Percentiles rank a stretch among this genome's conserved stretches.
These are phyloP conservation scores for Carettochelys insculpta DNA, from an alignment of 2,113 vertebrate species.

Conservation along the genomic window DNA sequence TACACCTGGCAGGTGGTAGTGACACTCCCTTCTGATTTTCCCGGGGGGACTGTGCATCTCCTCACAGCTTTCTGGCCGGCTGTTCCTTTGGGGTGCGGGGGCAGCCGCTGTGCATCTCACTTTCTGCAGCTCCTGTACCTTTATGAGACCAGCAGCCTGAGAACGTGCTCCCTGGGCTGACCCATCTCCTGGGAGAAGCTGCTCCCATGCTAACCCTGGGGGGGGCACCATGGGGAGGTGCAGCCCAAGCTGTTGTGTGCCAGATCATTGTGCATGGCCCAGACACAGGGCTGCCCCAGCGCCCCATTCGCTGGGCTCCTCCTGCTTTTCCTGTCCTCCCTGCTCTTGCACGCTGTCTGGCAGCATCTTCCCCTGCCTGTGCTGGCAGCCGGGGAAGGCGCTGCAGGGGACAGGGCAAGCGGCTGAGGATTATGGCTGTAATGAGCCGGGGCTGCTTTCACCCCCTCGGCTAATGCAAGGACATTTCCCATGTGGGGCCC, in stretches of 20 bases:
- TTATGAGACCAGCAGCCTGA: too few relatives aligned
- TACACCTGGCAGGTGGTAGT: too few relatives aligned
- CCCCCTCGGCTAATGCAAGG: background rate
- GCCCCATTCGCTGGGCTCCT: background rate
- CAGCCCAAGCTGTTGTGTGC: background rate
- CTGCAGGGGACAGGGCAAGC: rapidly evolving
- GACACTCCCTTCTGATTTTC: too few relatives aligned
- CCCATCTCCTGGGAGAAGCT: too few relatives aligned
- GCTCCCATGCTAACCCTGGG: too few relatives aligned
- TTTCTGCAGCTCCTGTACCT: too few relatives aligned
- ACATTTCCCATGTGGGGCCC: background rate
- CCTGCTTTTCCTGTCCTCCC: background rate
- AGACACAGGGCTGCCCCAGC: background rate
- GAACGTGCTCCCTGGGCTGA: too few relatives aligned
- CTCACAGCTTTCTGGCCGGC: too few relatives aligned
- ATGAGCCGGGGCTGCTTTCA: background rate
- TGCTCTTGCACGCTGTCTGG: background rate
- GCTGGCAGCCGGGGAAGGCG: rapidly evolving
- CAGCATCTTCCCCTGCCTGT: background rate
- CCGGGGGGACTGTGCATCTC: too few relatives aligned
- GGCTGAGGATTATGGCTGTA: background rate
- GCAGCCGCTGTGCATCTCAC: too few relatives aligned
- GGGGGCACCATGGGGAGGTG: too few relatives aligned
- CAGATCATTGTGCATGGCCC: background rate
- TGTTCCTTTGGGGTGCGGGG: too few relatives aligned